Percentiles rank a stretch among this genome's conserved stretches.
phyloP scores from a whole-genome alignment of 92 coral and sea anemone species.

The Muricea muricata region DNA sequence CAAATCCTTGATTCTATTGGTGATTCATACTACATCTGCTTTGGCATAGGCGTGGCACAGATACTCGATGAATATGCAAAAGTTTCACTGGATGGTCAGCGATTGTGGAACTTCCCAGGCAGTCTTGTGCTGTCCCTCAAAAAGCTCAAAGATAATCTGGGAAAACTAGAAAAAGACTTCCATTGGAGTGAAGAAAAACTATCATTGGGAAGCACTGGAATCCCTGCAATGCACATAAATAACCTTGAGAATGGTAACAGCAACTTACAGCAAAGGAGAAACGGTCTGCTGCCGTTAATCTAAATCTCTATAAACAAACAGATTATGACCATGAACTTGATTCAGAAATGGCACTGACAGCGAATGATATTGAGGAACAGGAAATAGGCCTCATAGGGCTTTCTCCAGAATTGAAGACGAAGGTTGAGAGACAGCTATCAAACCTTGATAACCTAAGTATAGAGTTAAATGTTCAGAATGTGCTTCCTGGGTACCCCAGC shows the following conservation, averaged over 20 bases:
- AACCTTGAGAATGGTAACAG: neutral
- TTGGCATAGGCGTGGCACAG: neutral
- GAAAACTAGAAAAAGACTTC: neutral
- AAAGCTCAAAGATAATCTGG: neutral
- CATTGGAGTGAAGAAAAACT: neutral
- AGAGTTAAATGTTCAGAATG: neutral
- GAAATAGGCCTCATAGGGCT: neutral
- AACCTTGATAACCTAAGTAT: neutral
- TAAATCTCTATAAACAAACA: neutral
- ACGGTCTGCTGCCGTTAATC: neutral
- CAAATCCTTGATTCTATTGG: neutral
- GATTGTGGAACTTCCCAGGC: neutral
- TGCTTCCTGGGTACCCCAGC: neutral
- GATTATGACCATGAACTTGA: neutral
- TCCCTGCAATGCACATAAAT: neutral
- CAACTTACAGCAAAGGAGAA: neutral
- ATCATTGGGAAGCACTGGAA: neutral
- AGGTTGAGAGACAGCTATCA: neutral
- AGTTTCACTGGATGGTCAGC: neutral
- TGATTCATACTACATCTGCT: neutral
- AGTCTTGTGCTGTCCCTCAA: neutral
- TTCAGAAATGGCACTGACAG: neutral
- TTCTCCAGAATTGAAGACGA: neutral
- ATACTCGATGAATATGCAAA: neutral
- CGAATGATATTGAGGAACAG: neutral